These are phyloP conservation scores for Mactra quadrangularis DNA, from an alignment of 1,140 invertebrate genomes.

Conservation along the genomic window DNA sequence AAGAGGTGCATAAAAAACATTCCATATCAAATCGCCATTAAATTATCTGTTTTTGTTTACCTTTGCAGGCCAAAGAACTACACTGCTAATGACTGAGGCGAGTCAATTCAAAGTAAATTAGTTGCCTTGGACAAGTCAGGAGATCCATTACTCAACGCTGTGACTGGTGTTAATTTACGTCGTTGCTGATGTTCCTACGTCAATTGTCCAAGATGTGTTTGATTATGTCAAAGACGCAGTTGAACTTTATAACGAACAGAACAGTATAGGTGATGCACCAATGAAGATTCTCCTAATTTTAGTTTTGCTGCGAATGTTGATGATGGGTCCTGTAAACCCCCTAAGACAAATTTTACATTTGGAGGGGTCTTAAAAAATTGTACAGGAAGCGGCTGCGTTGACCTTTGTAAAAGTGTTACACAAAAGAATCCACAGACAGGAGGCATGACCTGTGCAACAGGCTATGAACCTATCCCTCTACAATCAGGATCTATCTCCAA, in stretches of 20 bases:
- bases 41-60: no score
- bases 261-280: conserved; percentile 69
- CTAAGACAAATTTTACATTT: conserved; percentile 67
- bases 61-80: conserved; percentile 65
- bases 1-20: no score
- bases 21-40: no score
- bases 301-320: conserved; percentile 69
- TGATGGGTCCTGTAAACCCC: conserved; percentile 64
- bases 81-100: conserved; percentile 66
- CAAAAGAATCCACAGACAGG: conserved; percentile 70
- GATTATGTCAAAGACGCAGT: conserved; percentile 60
- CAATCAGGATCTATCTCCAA: conserved; percentile 46
- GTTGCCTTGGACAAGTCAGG: conserved; percentile 73
- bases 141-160: conserved; percentile 74
- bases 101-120: conserved; percentile 65
- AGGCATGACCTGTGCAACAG: conserved; percentile 60
- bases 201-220: conserved; percentile 43
- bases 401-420: conserved; percentile 51
- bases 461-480: conserved; percentile 61
- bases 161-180: conserved; percentile 69
- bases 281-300: conserved; percentile 68
- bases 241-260: conserved; percentile 67
- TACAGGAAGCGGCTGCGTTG: conserved; percentile 27
- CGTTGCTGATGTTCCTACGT: conserved; percentile 68
- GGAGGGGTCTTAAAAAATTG: conserved; percentile 73